phyloP scores from a whole-genome alignment of 2,113 vertebrate species.

The Microcebus jonahi region DNA sequence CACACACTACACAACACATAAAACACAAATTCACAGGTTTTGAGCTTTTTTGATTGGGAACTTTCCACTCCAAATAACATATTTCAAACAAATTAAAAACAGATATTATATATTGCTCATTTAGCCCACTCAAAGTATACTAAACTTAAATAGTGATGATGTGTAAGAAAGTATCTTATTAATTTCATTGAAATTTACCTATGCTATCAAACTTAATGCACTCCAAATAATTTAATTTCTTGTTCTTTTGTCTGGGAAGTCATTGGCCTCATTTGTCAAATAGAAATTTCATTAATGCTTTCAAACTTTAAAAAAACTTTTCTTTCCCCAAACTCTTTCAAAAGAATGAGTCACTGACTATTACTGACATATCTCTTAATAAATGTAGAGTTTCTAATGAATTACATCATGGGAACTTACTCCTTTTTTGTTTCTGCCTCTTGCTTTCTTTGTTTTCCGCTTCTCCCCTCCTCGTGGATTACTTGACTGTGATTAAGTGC shows the following conservation, averaged over 20 bases:
- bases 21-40: not conserved
- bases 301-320: constrained; percentile 28
- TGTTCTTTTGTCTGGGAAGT: not conserved
- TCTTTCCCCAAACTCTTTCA: not conserved
- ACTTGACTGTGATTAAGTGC: not conserved
- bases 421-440: not conserved
- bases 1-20: not conserved
- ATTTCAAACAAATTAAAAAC: not conserved
- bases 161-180: not conserved
- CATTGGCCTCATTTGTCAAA: not conserved
- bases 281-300: constrained; percentile 17
- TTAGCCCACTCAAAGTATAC: not conserved
- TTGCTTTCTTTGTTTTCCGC: not conserved
- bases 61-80: not conserved
- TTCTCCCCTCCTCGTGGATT: not conserved
- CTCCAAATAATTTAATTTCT: not conserved
- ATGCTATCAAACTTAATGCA: not conserved
- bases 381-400: not conserved
- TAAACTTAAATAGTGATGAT: not conserved
- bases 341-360: not conserved
- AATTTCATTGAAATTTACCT: not conserved
- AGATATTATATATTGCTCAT: not conserved
- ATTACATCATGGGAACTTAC: not conserved
- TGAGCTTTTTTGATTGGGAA: not conserved
- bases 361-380: not conserved